A percentile compares a stretch with the other conserved stretches of the same genome.
Conservation (phyloP, 2,888 invertebrate genomes). For the Drosophila suboccidentalis region DNA sequence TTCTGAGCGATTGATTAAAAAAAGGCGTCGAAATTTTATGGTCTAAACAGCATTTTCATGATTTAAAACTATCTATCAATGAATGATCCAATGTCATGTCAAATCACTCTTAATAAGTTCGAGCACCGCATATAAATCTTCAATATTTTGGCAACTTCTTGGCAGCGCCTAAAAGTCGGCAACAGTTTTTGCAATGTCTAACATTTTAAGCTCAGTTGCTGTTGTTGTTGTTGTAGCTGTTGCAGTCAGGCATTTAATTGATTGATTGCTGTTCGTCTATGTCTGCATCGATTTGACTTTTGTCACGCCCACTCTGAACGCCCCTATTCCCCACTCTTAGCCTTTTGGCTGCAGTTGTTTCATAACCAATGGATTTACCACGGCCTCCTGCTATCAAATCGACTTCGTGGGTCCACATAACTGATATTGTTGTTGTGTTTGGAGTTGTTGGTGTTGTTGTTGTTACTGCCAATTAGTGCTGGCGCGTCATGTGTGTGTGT, state of each 20-base stretch:
- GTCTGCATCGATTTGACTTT: conserved; percentile 65
- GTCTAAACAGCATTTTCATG: background rate
- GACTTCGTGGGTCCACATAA: conserved; percentile 59
- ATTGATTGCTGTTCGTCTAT: conserved; percentile 77
- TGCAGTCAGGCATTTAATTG: conserved; percentile 76
- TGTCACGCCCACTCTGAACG: conserved; percentile 27
- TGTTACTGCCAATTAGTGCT: conserved; percentile 74
- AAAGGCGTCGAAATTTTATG: background rate
- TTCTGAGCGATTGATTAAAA: no score
- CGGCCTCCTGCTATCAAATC: conserved; percentile 63
- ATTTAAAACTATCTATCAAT: background rate
- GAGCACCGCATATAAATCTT: conserved; percentile 48
- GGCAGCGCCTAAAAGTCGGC: conserved; percentile 40
- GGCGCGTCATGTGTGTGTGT: conserved; percentile 49
- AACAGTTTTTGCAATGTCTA: conserved; percentile 38
- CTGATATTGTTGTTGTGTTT: conserved; percentile 26
- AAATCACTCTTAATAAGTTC: conserved; percentile 17
- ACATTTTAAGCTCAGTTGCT: conserved; percentile 17
- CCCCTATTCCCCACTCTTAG: background rate
- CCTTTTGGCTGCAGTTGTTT: conserved; percentile 43
- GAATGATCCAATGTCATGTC: background rate
- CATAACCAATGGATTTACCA: conserved; percentile 59
- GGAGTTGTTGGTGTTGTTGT: conserved; percentile 40
- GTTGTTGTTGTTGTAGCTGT: conserved; percentile 12
- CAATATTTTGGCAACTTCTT: conserved; percentile 40